Percentiles rank a stretch among this genome's conserved stretches.
These are phyloP conservation scores for Pseudopodoces humilis DNA, from an alignment of 2,113 vertebrate genomes.

Conservation along the genomic window DNA sequence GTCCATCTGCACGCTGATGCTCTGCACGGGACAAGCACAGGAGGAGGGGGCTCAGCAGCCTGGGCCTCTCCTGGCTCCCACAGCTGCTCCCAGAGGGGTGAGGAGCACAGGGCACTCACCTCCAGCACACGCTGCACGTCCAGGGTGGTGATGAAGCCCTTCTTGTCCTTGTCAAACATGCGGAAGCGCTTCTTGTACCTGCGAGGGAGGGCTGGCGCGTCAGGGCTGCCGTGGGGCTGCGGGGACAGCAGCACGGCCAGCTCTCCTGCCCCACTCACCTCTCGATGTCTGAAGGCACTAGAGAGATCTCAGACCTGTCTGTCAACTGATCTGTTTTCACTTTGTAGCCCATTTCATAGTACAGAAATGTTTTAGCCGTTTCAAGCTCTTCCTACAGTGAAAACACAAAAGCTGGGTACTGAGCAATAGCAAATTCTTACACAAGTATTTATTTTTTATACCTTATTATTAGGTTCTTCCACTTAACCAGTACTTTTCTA, in stretches of 20 bases:
- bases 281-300: constrained; percentile 83
- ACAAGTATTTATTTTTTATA: neutral
- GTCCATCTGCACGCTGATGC: constrained; percentile 88
- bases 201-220: neutral
- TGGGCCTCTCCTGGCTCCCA: neutral
- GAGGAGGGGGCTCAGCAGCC: neutral
- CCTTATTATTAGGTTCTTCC: constrained; percentile 19
- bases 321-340: constrained; percentile 91
- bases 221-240: neutral
- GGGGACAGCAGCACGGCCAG: neutral
- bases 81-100: neutral
- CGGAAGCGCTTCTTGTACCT: constrained; percentile 96
- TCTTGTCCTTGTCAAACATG: constrained; percentile 93
- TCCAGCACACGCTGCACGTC: constrained; percentile 92
- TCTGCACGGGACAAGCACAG: constrained; percentile 72
- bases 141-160: constrained; percentile 94
- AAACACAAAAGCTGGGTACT: neutral
- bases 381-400: constrained; percentile 85
- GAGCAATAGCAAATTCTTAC: neutral
- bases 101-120: constrained; percentile 64
- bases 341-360: constrained; percentile 98
- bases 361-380: constrained; percentile 85
- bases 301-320: constrained; percentile 86
- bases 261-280: constrained; percentile 73
- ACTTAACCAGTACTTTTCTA: neutral